Evolutionary conservation across 2,797 vertebrate species (phyloP).

Genomic region (Rhinichthys osculus): DNA sequence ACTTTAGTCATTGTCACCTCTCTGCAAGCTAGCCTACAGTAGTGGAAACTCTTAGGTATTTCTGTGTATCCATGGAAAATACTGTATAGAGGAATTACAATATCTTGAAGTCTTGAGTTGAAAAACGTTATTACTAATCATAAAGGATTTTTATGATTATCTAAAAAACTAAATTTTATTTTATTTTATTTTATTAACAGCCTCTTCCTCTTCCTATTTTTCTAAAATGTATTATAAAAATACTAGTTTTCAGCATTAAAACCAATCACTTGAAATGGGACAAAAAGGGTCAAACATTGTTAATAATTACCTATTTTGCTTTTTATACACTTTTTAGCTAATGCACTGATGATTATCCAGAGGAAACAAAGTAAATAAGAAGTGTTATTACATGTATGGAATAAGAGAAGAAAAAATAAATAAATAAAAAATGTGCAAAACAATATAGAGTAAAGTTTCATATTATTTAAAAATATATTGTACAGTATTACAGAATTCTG

Average conservation of each 20-base stretch:
- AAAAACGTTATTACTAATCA: background rate
- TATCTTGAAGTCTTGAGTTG: background rate
- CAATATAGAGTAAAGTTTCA: background rate
- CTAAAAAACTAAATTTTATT: background rate
- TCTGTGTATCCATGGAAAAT: background rate
- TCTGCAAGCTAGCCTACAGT: slow-evolving; percentile 1
- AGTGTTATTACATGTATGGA: background rate
- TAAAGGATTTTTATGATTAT: background rate
- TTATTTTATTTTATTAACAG: background rate
- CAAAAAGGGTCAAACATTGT: background rate
- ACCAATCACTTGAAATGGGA: background rate
- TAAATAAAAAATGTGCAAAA: background rate
- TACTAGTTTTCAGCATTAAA: background rate
- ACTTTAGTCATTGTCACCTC: slow-evolving; percentile 30
- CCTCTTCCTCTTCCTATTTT: background rate
- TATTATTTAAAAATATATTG: background rate
- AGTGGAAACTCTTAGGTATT: background rate
- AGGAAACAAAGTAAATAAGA: background rate
- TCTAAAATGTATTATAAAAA: background rate
- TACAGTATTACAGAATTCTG: background rate
- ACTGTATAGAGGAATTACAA: background rate
- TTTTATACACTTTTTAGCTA: background rate
- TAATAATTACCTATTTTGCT: background rate
- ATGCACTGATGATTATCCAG: background rate
- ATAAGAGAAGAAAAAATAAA: background rate